Conservation (phyloP, 2,888 invertebrate species). For the Sycophila texana region DNA sequence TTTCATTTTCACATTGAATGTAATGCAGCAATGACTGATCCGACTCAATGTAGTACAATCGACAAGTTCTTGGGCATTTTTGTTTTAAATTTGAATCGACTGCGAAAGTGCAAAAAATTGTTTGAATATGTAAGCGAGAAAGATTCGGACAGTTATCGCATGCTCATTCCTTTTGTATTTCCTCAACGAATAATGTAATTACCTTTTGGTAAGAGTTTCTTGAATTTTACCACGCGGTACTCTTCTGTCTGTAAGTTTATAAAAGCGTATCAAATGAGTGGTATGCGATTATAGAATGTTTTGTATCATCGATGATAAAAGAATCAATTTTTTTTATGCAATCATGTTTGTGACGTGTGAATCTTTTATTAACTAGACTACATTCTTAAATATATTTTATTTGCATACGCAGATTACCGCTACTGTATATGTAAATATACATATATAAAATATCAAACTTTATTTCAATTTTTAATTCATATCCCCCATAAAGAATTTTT, state of each 20-base stretch:
- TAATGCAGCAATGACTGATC: neutral
- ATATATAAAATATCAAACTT: constrained; percentile 43
- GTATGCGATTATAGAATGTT: constrained; percentile 15
- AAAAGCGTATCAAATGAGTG: constrained; percentile 25
- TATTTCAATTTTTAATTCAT: constrained; percentile 50
- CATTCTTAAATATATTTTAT: constrained; percentile 34
- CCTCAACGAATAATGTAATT: constrained; percentile 39
- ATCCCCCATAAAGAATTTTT: constrained; percentile 39
- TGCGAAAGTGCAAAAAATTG: constrained; percentile 25
- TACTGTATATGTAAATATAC: constrained; percentile 51
- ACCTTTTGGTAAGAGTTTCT: constrained; percentile 34
- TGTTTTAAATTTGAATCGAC: no score
- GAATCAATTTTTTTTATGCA: constrained; percentile 31
- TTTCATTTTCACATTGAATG: constrained; percentile 28
- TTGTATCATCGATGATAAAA: constrained; percentile 1
- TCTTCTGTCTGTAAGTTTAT: constrained; percentile 33
- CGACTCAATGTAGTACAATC: no score
- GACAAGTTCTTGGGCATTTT: no score
- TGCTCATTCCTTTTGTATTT: constrained; percentile 30
- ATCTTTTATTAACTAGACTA: constrained; percentile 44
- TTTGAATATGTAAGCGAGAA: constrained; percentile 39
- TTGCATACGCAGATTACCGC: constrained; percentile 29
- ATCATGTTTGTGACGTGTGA: constrained; percentile 32
- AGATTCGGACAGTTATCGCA: constrained; percentile 32
- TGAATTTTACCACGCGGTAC: constrained; percentile 36